phyloP scores from a whole-genome alignment of 2,888 invertebrate genomes.

The Serripes groenlandicus region DNA sequence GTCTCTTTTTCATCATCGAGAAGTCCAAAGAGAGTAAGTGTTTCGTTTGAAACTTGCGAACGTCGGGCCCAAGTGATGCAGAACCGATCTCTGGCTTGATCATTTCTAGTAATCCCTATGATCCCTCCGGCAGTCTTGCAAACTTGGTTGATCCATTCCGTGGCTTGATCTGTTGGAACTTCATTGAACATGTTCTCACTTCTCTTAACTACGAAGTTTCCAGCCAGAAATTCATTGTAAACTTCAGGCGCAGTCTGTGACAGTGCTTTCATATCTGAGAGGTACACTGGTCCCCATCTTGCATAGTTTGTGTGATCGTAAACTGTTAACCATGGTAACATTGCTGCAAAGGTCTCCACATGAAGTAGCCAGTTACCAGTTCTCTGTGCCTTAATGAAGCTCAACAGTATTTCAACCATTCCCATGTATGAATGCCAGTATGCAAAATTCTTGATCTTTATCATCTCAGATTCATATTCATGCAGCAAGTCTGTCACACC shows the following conservation, averaged over 20 bases:
- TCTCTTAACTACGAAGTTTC: conserved; percentile 47
- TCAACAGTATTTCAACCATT: conserved; percentile 15
- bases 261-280: conserved; percentile 43
- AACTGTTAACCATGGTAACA: conserved; percentile 52
- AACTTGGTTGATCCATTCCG: conserved; percentile 44
- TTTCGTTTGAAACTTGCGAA: too few relatives aligned
- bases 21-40: too few relatives aligned
- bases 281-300: conserved; percentile 60
- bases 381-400: conserved; percentile 49
- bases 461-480: background rate
- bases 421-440: conserved; percentile 18
- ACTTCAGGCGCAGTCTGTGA: conserved; percentile 29
- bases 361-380: too few relatives aligned
- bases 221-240: conserved; percentile 36
- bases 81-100: too few relatives aligned
- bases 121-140: conserved; percentile 15
- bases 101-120: background rate
- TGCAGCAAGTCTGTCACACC: background rate
- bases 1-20: too few relatives aligned
- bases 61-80: too few relatives aligned
- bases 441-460: background rate
- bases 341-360: conserved; percentile 44
- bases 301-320: conserved; percentile 61
- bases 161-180: conserved; percentile 50
- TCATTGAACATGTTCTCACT: conserved; percentile 48